Conservation (phyloP, 2,113 vertebrate species). For the Nothoprocta pentlandii region DNA sequence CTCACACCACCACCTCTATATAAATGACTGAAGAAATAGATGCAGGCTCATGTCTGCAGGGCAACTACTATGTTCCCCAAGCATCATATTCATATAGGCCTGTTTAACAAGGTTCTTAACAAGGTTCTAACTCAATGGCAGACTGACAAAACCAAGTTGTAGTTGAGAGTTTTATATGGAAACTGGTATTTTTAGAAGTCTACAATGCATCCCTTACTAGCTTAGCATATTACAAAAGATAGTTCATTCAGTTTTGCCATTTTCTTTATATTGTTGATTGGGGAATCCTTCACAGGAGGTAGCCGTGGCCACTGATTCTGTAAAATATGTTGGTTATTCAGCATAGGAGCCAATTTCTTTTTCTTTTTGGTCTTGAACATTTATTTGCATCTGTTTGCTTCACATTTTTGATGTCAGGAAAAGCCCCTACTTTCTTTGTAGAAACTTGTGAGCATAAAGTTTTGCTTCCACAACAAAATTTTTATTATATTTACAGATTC, state of each 20-base stretch:
- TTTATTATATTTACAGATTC: too few relatives aligned
- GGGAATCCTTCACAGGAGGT: not conserved
- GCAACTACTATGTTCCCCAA: not conserved
- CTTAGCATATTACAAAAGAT: not conserved
- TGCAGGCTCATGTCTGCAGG: not conserved
- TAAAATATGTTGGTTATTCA: not conserved
- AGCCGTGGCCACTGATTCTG: not conserved
- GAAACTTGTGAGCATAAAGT: not conserved
- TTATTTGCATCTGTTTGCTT: not conserved
- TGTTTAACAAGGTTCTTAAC: not conserved
- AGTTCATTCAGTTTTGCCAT: not conserved
- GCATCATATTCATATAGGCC: not conserved
- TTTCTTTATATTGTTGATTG: not conserved
- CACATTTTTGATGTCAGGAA: not conserved
- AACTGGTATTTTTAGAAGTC: not conserved
- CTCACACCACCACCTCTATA: not conserved
- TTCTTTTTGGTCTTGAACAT: not conserved
- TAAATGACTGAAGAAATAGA: not conserved
- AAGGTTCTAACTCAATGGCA: not conserved
- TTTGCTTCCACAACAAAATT: not conserved
- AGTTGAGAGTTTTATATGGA: not conserved
- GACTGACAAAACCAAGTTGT: not conserved
- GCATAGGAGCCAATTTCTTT: not conserved
- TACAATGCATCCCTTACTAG: not conserved
- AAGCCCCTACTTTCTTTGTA: not conserved